phyloP scores from a whole-genome alignment of 1,140 invertebrate genomes.

The Lordiphosa stackelbergi region DNA sequence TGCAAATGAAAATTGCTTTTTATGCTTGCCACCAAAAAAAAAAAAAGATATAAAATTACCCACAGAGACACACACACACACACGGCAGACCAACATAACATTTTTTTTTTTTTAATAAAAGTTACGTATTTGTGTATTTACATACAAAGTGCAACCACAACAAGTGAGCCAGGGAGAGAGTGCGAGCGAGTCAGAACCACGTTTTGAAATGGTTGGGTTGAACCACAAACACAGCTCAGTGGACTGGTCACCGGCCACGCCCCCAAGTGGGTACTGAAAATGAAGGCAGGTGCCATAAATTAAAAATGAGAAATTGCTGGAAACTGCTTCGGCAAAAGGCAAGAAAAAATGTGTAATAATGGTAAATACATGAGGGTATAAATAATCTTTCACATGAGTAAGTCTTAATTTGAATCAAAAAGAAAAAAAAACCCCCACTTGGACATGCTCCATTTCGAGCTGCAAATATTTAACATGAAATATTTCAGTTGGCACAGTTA shows the following conservation, averaged over 20 bases:
- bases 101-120: slow-evolving; percentile 59
- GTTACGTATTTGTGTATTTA: slow-evolving; percentile 68
- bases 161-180: neutral
- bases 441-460: too few species aligned
- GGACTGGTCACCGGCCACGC: slow-evolving; percentile 12
- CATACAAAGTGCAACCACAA: slow-evolving; percentile 54
- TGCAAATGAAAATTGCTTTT: slow-evolving; percentile 61
- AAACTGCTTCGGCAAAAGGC: slow-evolving; percentile 19
- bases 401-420: slow-evolving; percentile 28
- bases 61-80: neutral
- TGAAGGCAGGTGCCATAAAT: slow-evolving; percentile 62
- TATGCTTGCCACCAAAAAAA: slow-evolving; percentile 43
- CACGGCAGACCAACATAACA: slow-evolving; percentile 52
- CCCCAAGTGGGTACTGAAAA: slow-evolving; percentile 55
- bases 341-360: slow-evolving; percentile 27
- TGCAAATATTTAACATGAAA: too few species aligned
- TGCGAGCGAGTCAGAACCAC: slow-evolving; percentile 12
- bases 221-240: slow-evolving; percentile 48
- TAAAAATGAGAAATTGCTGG: slow-evolving; percentile 64
- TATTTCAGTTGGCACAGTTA: too few species aligned
- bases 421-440: too few species aligned
- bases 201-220: slow-evolving; percentile 33
- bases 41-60: slow-evolving; percentile 28
- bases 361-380: slow-evolving; percentile 39
- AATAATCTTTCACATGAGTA: slow-evolving; percentile 21